phyloP scores from a whole-genome alignment of 2,113 vertebrate species.

The Atrichornis clamosus region DNA sequence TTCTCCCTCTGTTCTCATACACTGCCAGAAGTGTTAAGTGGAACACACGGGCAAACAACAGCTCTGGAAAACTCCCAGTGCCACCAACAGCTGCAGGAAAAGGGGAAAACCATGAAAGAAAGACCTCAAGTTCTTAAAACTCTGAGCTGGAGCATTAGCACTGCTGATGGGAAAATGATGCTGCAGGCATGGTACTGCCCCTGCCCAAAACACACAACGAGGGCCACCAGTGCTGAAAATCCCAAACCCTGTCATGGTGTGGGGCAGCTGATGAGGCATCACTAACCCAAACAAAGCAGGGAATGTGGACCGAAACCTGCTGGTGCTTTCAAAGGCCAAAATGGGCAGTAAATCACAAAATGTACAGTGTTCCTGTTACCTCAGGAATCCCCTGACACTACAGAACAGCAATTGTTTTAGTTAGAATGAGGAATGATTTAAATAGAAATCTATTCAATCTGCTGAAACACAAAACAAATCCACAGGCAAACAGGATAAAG shows the following conservation, averaged over 20 bases:
- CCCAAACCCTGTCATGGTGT: background rate
- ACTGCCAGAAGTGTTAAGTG: background rate
- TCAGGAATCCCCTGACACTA: conserved; percentile 13
- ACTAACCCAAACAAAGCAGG: background rate
- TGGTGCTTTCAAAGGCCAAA: background rate
- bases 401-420: conserved; percentile 15
- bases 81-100: background rate
- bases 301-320: background rate
- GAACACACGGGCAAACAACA: background rate
- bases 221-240: background rate
- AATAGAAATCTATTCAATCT: conserved; percentile 31
- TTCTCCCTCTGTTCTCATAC: background rate
- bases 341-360: background rate
- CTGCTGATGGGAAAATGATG: background rate
- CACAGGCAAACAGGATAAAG: background rate
- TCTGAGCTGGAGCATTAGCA: background rate
- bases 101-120: background rate
- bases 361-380: background rate
- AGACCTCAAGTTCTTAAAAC: background rate
- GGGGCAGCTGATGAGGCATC: background rate
- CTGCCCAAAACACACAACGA: background rate
- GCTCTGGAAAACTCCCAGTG: background rate
- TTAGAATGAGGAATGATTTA: conserved; percentile 14
- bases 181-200: background rate
- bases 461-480: conserved; percentile 8